phyloP scores from a whole-genome alignment of 2,888 invertebrate species.

The Caenorhabditis sp. region DNA sequence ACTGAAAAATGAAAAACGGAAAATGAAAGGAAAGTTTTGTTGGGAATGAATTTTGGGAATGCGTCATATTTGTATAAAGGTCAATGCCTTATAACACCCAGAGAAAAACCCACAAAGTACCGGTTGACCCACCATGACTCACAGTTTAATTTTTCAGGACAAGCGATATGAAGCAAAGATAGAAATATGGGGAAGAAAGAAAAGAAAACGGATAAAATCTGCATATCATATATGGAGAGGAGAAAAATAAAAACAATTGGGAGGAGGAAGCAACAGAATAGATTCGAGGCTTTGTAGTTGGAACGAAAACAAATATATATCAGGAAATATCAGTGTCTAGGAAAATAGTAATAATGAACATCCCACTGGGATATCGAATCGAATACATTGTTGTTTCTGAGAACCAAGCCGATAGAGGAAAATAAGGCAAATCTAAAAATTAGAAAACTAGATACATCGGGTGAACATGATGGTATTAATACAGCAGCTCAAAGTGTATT shows the following conservation, averaged over 20 bases:
- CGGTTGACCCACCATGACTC: conserved; percentile 24
- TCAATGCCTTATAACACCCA: conserved; percentile 8
- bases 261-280: background rate
- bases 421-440: background rate
- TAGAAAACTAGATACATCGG: background rate
- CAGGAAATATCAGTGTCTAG: conserved; percentile 13
- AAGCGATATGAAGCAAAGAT: background rate
- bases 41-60: conserved; percentile 1
- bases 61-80: conserved; percentile 44
- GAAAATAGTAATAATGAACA: conserved; percentile 27
- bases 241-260: conserved; percentile 26
- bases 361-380: conserved; percentile 37
- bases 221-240: background rate
- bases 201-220: conserved; percentile 25
- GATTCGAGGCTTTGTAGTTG: conserved; percentile 19
- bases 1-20: background rate
- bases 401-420: background rate
- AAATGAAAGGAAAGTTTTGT: background rate
- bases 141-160: conserved; percentile 2
- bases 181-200: background rate
- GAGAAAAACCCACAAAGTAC: conserved; percentile 16
- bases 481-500: no score
- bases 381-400: background rate
- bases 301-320: conserved; percentile 29
- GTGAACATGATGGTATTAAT: no score